Evolutionary conservation across 2,888 invertebrate species (phyloP).

Genomic region (Lasiommata megera): DNA sequence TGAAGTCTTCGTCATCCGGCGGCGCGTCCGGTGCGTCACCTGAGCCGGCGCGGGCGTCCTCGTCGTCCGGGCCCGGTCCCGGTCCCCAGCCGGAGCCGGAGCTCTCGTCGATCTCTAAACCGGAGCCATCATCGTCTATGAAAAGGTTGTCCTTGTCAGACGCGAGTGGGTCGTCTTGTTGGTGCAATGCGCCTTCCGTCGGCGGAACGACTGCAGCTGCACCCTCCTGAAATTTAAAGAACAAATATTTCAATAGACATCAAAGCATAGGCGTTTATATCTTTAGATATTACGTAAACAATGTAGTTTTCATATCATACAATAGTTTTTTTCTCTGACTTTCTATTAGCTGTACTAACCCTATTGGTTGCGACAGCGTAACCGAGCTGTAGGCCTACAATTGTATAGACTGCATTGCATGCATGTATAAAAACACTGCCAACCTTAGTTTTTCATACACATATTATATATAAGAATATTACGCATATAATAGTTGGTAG

Average conservation of each 20-base stretch:
- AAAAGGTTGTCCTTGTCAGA: constrained; percentile 83
- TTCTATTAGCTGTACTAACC: too few relatives aligned
- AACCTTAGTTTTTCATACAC: too few relatives aligned
- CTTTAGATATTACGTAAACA: too few relatives aligned
- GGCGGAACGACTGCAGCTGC: constrained; percentile 49
- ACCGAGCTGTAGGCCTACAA: too few relatives aligned
- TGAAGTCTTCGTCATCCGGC: constrained; percentile 74
- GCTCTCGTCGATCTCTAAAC: constrained; percentile 90
- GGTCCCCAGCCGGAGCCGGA: constrained; percentile 91
- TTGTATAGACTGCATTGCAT: too few relatives aligned
- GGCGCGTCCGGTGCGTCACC: constrained; percentile 61
- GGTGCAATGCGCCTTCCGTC: constrained; percentile 55
- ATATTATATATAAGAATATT: too few relatives aligned
- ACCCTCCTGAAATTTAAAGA: constrained; percentile 61
- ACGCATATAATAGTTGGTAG: too few relatives aligned
- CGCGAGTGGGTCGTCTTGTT: constrained; percentile 68
- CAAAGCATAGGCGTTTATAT: too few relatives aligned
- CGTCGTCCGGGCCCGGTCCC: constrained; percentile 88
- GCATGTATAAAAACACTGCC: too few relatives aligned
- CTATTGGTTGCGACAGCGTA: too few relatives aligned
- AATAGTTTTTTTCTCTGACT: neutral
- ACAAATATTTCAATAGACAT: neutral
- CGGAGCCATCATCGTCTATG: constrained; percentile 89
- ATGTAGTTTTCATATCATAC: neutral
- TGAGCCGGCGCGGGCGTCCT: constrained; percentile 78